phyloP scores from a whole-genome alignment of 2,888 invertebrate species.

The Apamea anceps region DNA sequence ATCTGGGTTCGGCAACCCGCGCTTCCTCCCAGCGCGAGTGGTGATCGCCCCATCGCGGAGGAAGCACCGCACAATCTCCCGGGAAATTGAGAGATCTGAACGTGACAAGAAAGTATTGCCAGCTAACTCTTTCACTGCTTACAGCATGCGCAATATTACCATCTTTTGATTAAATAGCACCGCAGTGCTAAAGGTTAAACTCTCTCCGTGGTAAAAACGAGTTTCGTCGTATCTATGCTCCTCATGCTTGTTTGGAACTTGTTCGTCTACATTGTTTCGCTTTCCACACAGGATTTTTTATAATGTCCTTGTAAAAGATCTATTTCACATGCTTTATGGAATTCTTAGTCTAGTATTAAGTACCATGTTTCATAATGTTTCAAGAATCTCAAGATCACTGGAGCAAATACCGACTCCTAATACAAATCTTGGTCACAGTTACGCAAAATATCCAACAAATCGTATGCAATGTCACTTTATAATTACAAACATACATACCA shows the following conservation, averaged over 20 bases:
- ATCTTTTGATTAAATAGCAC: conserved; percentile 61
- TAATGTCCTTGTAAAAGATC: conserved; percentile 3
- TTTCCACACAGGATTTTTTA: conserved; percentile 39
- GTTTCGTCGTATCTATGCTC: conserved; percentile 56
- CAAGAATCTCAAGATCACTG: conserved; percentile 35
- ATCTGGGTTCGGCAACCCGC: conserved; percentile 69
- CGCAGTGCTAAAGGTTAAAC: conserved; percentile 64
- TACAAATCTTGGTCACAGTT: conserved; percentile 27
- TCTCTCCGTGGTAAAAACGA: conserved; percentile 63
- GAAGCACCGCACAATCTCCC: conserved; percentile 52
- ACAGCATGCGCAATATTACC: conserved; percentile 45
- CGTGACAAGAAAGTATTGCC: conserved; percentile 60
- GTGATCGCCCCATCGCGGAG: conserved; percentile 41
- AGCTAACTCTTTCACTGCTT: conserved; percentile 34
- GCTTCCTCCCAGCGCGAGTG: conserved; percentile 51
- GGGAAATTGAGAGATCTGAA: conserved; percentile 57
- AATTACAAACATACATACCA: conserved; percentile 55
- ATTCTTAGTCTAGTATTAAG: neutral
- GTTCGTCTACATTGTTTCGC: conserved; percentile 49
- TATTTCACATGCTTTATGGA: neutral
- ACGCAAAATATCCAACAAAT: conserved; percentile 48
- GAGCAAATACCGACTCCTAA: conserved; percentile 7
- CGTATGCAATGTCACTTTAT: conserved; percentile 50
- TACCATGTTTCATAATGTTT: conserved; percentile 13
- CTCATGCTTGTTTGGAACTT: conserved; percentile 32